Evolutionary conservation across 37 sponge, comb jelly and placozoan species (phyloP), one percentile per base, ranked within the genome.

Genomic region (Eunapius fragilis): DNA sequence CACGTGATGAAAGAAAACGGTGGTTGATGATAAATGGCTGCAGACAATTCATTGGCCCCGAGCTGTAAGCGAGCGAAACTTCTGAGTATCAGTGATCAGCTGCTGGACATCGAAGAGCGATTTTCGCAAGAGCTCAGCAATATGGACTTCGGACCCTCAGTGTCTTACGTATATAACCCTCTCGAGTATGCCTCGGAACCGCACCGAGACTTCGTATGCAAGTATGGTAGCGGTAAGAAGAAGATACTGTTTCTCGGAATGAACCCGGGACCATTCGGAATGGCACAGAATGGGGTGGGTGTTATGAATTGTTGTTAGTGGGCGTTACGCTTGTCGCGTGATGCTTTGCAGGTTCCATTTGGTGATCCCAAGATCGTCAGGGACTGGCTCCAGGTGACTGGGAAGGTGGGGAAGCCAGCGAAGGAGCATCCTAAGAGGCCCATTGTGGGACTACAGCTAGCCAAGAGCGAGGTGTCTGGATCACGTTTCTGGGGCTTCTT

Each of bases 251-350:
- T 96, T 72, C 31, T 96, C 0, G 96, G 96, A 6, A 96, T 96
- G 96, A 96, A 93, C 84, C 94, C 96, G 2, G 94, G 94, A 1
- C 96, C 96, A 24, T 96, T 87, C 86, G 96, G 96, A 68, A 96
- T 96, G 96, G 96, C 96, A 28, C 96, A 96, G 71, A 96, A 90
- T 86, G 96, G 96, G 74, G 96, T 96, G 71, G 27, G 91, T 74
- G n/a, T n/a, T n/a, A 31, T 72, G 25, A 14, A 19, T n/a, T n/a
- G n/a, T n/a, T 72, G 22, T 72, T 6, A 12, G 7, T 28, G 25
- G 14, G 28, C 0, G 73, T 33, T 25, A 14, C 12, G 30, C 12
- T 9, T 72, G 73, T 31, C 58, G 6, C 80, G 28, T 49, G 26
- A 31, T 23, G 41, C 58, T n/a, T 78, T 70, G 6, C 75, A 94